Percentiles rank a stretch among this genome's conserved stretches.
These are phyloP conservation scores for Tragopan temminckii DNA, from an alignment of 2,797 vertebrate genomes.

Conservation along the genomic window DNA sequence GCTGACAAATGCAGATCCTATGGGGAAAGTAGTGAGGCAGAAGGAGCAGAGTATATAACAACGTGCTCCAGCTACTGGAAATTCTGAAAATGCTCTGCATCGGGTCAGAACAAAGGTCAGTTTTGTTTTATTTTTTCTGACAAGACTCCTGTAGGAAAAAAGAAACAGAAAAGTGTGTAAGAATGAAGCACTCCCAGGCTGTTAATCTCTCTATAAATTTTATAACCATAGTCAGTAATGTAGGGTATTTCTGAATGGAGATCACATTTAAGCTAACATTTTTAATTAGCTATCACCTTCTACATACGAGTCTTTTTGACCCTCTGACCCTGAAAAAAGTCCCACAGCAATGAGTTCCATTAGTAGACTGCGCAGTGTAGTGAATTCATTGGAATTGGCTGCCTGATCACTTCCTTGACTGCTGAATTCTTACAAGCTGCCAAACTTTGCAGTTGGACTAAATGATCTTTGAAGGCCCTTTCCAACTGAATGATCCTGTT, in stretches of 20 bases:
- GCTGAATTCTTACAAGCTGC: background rate
- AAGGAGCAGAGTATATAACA: background rate
- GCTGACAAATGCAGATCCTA: conserved; percentile 7
- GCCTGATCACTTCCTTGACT: background rate
- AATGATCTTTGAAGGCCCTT: background rate
- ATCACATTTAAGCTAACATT: background rate
- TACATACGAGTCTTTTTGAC: background rate
- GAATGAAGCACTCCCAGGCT: background rate
- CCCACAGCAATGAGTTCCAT: background rate
- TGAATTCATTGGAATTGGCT: background rate
- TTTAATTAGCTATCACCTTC: background rate
- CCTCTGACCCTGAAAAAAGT: background rate
- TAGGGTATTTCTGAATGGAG: background rate
- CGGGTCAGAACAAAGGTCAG: background rate
- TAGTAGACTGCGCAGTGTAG: background rate
- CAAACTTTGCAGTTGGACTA: background rate
- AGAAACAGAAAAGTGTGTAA: background rate
- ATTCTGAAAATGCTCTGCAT: background rate
- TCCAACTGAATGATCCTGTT: background rate
- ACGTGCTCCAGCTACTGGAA: background rate
- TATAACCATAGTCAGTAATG: background rate
- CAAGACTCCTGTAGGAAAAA: background rate
- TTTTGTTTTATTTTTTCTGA: background rate
- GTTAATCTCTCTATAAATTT: background rate
- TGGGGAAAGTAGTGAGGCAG: background rate